A percentile compares a stretch with the other conserved stretches of the same genome.
phyloP scores from a whole-genome alignment of 2,113 vertebrate genomes.

The Beaufortia kweichowensis region DNA sequence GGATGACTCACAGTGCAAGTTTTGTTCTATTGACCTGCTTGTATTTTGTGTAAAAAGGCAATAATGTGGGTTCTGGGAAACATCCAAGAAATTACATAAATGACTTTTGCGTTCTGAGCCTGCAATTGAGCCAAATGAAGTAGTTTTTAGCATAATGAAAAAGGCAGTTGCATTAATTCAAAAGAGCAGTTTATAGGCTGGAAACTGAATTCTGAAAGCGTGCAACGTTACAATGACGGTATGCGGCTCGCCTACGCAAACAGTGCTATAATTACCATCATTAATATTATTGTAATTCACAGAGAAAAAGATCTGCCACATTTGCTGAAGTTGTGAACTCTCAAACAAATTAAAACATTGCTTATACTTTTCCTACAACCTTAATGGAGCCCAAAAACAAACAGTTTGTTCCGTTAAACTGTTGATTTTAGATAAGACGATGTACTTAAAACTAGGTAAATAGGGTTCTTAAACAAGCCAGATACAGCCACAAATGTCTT shows the following conservation, averaged over 20 bases:
- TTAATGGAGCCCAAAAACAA: too few relatives aligned
- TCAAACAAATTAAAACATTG: not conserved
- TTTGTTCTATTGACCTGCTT: constrained; percentile 47
- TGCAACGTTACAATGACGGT: constrained; percentile 23
- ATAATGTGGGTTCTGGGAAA: constrained; percentile 51
- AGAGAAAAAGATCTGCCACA: not conserved
- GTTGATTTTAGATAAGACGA: not conserved
- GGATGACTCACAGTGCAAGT: constrained; percentile 20
- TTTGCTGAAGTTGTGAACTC: not conserved
- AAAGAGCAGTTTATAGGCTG: constrained; percentile 35
- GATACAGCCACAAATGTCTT: too few relatives aligned
- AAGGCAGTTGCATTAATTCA: constrained; percentile 33
- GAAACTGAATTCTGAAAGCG: constrained; percentile 1
- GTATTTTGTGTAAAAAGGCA: constrained; percentile 44
- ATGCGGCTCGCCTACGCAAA: constrained; percentile 14
- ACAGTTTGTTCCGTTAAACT: too few relatives aligned
- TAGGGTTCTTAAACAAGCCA: too few relatives aligned
- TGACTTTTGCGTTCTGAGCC: constrained; percentile 39
- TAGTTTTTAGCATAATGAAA: constrained; percentile 48
- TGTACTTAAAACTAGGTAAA: not conserved
- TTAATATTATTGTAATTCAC: constrained; percentile 11
- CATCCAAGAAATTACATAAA: constrained; percentile 50
- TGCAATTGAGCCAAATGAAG: constrained; percentile 52
- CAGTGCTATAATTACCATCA: not conserved
- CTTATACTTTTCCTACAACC: too few relatives aligned